Conservation (phyloP, 1,140 invertebrate species). For the Pararge aegeria region DNA sequence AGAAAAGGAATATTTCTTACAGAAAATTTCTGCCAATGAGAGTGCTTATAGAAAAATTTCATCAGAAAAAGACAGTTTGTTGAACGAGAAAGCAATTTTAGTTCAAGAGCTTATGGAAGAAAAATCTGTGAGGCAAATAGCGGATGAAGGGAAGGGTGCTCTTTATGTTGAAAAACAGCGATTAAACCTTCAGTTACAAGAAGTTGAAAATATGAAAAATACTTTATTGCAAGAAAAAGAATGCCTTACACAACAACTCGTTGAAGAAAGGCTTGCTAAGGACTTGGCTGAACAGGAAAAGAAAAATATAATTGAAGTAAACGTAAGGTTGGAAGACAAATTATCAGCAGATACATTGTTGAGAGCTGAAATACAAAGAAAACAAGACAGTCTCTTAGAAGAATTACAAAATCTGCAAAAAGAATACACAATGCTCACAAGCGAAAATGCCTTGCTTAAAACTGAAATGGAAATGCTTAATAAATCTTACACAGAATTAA, state of each 20-base stretch:
- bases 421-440: constrained; percentile 17
- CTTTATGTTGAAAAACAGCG: constrained; percentile 25
- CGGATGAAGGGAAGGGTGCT: constrained; percentile 32
- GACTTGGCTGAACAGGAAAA: constrained; percentile 33
- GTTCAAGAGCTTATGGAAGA: constrained; percentile 39
- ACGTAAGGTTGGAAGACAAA: constrained; percentile 26
- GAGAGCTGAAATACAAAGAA: constrained; percentile 18
- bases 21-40: constrained; percentile 17
- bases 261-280: constrained; percentile 36
- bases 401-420: constrained; percentile 16
- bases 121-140: constrained; percentile 27
- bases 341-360: constrained; percentile 16
- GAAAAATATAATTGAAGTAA: constrained; percentile 18
- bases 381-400: constrained; percentile 14
- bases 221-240: constrained; percentile 35
- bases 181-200: constrained; percentile 26
- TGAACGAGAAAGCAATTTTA: constrained; percentile 38
- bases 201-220: constrained; percentile 18
- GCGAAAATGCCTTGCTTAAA: constrained; percentile 31
- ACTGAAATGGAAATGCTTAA: constrained; percentile 35
- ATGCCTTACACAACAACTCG: constrained; percentile 39
- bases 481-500: constrained; percentile 12
- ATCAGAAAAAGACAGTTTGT: constrained; percentile 35
- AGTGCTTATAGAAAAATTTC: constrained; percentile 17
- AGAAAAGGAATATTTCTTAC: constrained; percentile 27